Base-by-base conservation (phyloP, 2,888 invertebrate genomes). In the Machimus rusticus region DNA sequence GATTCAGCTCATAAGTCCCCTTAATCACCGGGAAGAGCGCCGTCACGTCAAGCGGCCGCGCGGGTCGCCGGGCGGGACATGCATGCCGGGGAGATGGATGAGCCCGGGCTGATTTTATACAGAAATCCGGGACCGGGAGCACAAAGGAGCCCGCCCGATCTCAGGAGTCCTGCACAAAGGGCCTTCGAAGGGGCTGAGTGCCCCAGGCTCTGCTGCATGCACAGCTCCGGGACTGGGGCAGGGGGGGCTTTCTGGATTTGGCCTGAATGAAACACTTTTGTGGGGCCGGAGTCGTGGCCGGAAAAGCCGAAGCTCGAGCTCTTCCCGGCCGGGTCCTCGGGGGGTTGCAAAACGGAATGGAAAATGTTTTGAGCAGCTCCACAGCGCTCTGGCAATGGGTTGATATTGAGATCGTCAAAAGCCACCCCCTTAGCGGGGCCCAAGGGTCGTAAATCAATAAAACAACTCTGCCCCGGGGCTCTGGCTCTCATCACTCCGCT, bases 1-100 rank as follows among this genome's bases (percentile, higher is more conserved):
- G 87, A 86, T 85, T 86, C 87, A 86, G 57, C 87, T 88, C 86
- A 86, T 88, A 87, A 88, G 86, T 88, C 82, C 87, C 74, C 57
- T 88, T 88, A 86, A 87, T 88, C 87, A 87, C 86, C 86, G 74
- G 85, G 74, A 74, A 76, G 39, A 86, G 14, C 74, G 84, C 37
- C 84, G 84, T 74, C 84, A 74, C 84, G 23, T 74, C 66, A 84
- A 84, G 66, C 43, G 37, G 84, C 43, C 37, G 66, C 31, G 51
- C 55, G 43, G 51, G 9, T 23, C 39, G 57, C 19, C 12, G 66
- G 66, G 12, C 39, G 84, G 31, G 51, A 51, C 77, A 86, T 86
- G 46, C 77, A 84, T 86, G 86, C 34, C 55, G 51, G 55, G 23
- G 77, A 86, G 86, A 86, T 77, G 55, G 51, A 86, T 86, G 55